These are phyloP conservation scores for Rhopilema esculentum DNA, from an alignment of 30 jellyfish, hydroid and myxozoan genomes.

Conservation along the genomic window DNA sequence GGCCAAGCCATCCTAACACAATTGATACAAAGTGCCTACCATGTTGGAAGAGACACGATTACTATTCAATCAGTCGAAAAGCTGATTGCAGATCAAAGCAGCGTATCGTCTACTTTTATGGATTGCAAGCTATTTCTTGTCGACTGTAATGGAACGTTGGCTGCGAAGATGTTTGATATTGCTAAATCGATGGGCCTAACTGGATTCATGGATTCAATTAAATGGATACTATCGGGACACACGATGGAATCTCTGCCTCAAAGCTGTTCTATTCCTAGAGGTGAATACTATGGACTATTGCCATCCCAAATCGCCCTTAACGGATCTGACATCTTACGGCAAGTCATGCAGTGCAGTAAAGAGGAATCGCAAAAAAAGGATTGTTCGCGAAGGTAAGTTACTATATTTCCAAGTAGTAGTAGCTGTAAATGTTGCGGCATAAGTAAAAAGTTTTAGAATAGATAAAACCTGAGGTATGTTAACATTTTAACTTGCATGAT, in stretches of 20 bases:
- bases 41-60: background rate
- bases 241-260: slow-evolving; percentile 27
- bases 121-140: background rate
- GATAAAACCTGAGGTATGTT: too few species aligned
- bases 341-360: background rate
- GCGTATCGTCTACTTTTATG: background rate
- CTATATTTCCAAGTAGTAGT: background rate
- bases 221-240: slow-evolving; percentile 27
- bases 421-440: too few species aligned
- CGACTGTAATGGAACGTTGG: slow-evolving; percentile 21
- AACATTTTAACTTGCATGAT: too few species aligned
- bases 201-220: slow-evolving; percentile 15
- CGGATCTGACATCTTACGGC: background rate
- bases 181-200: slow-evolving; percentile 12
- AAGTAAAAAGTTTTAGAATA: too few species aligned
- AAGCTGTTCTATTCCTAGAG: background rate
- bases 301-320: background rate
- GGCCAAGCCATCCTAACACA: slow-evolving; percentile 11
- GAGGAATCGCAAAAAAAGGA: background rate
- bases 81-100: background rate
- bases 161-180: background rate
- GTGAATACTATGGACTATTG: background rate
- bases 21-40: background rate
- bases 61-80: background rate
- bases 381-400: background rate